A percentile compares a stretch with the other conserved stretches of the same genome.
phyloP scores from a whole-genome alignment of 2,888 invertebrate species.

The Aelia acuminata region DNA sequence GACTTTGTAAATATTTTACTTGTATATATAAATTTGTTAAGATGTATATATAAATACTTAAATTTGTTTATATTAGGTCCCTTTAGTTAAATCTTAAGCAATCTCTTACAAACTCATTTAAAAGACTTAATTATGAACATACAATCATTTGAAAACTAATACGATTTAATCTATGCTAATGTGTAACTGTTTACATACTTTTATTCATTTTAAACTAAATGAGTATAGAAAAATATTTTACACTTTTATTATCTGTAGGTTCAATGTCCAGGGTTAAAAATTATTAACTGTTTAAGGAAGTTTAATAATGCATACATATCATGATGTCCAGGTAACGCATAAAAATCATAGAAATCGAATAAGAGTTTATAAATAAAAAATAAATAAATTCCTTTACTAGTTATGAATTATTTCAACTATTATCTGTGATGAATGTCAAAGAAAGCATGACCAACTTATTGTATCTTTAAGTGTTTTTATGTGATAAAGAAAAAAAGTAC shows the following conservation, averaged over 20 bases:
- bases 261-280: neutral
- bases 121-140: neutral
- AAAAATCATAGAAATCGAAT: no score
- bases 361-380: neutral
- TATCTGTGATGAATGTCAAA: neutral
- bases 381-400: neutral
- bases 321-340: neutral
- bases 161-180: neutral
- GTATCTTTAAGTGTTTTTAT: conserved; percentile 1
- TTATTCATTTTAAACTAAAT: neutral
- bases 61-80: neutral
- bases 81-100: neutral
- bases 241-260: neutral
- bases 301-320: neutral
- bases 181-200: neutral
- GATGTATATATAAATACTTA: conserved; percentile 41
- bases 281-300: no score
- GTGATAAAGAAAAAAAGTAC: conserved; percentile 31
- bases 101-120: neutral
- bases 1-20: conserved; percentile 44
- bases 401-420: neutral
- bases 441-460: neutral
- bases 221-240: neutral
- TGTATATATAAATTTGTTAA: conserved; percentile 51
- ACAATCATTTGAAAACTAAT: neutral